Conservation (phyloP, 2,113 vertebrate genomes). For the Hydrolagus affinis region DNA sequence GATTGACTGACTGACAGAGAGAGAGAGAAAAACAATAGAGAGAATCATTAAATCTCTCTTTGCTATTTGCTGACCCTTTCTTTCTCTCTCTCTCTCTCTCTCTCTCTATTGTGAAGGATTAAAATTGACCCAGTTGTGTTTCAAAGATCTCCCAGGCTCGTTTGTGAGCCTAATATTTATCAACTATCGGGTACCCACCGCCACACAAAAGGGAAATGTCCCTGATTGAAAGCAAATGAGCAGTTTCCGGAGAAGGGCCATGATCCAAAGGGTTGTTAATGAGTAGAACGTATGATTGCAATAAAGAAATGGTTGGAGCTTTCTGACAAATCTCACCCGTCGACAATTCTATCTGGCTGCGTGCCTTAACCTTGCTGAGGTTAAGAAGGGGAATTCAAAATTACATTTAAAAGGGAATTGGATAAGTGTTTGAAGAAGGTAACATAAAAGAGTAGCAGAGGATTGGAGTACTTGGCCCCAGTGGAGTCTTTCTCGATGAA, state of each 20-base stretch:
- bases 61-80: no score
- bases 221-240: neutral
- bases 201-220: neutral
- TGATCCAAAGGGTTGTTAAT: neutral
- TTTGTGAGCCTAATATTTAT: neutral
- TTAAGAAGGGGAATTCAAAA: no score
- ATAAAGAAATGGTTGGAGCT: neutral
- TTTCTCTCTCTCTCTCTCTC: no score
- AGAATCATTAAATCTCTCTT: no score
- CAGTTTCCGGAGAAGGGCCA: neutral
- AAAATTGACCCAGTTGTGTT: neutral
- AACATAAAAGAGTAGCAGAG: no score
- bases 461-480: no score
- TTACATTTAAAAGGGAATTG: no score
- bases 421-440: no score
- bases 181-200: neutral
- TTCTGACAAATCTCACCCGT: neutral
- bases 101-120: neutral
- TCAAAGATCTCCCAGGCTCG: no score
- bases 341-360: no score
- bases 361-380: no score
- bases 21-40: slow-evolving; percentile 6
- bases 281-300: neutral
- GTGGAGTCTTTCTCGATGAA: no score
- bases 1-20: slow-evolving; percentile 37